phyloP scores from a whole-genome alignment of 2,888 invertebrate genomes.

The Linnaemya vulpina region DNA sequence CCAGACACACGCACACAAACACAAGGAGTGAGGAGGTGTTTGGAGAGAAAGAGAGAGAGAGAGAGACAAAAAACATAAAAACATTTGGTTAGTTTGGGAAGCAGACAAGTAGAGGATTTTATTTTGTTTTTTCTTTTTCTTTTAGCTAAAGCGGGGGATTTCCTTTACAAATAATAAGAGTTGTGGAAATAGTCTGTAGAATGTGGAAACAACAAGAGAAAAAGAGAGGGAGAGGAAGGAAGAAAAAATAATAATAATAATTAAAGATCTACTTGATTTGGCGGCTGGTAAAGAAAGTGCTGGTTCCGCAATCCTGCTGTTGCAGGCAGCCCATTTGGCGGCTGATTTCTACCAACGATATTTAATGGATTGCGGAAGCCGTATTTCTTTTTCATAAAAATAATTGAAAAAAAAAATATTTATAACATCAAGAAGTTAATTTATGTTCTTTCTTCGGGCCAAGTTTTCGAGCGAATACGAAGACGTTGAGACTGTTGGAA shows the following conservation, averaged over 20 bases:
- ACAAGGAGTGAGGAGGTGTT: conserved; percentile 51
- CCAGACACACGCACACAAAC: conserved; percentile 56
- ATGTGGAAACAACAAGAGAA: conserved; percentile 7
- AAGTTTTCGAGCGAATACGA: no score
- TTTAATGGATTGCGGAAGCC: background rate
- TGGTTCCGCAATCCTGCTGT: background rate
- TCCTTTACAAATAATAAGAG: conserved; percentile 72
- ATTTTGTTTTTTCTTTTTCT: background rate
- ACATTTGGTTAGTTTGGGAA: conserved; percentile 57
- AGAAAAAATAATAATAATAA: background rate
- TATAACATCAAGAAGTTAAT: no score
- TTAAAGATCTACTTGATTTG: background rate
- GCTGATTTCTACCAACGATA: background rate
- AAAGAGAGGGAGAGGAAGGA: background rate
- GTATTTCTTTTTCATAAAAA: no score
- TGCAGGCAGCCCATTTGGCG: background rate
- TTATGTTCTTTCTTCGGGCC: no score
- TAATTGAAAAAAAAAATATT: no score
- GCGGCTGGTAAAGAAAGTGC: background rate
- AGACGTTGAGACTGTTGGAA: no score
- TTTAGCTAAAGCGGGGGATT: background rate
- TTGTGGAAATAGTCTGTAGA: conserved; percentile 70
- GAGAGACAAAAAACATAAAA: conserved; percentile 49
- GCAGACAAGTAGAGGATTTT: conserved; percentile 36
- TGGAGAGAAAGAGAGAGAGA: no score